phyloP scores from a whole-genome alignment of 2,888 invertebrate species.

The Hermaeophaga mercurialis region DNA sequence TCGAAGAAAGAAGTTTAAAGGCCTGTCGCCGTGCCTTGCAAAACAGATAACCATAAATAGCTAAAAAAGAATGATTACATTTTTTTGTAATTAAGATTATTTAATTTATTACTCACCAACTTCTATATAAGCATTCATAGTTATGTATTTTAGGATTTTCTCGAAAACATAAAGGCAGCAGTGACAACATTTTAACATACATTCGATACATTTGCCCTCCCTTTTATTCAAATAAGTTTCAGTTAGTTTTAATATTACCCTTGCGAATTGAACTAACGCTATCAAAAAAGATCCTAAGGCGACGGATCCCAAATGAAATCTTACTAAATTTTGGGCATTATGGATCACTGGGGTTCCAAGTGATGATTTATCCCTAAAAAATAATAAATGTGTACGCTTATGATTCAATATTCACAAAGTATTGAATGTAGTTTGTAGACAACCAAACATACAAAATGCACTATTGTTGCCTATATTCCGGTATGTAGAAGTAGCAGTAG shows the following conservation, averaged over 20 bases:
- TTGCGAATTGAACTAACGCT: constrained; percentile 69
- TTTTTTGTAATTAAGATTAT: not conserved
- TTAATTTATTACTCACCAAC: constrained; percentile 61
- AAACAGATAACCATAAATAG: constrained; percentile 70
- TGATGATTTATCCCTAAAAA: constrained; percentile 35
- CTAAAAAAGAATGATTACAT: no score
- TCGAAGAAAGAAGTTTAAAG: constrained; percentile 64
- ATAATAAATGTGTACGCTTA: no score
- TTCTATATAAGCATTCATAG: constrained; percentile 74
- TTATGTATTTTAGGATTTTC: constrained; percentile 68
- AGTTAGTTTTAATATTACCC: constrained; percentile 57
- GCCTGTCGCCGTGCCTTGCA: constrained; percentile 68
- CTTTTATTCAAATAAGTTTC: constrained; percentile 57
- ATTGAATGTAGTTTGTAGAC: no score
- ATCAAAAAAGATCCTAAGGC: constrained; percentile 78
- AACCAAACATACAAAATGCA: no score
- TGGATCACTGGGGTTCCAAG: constrained; percentile 40
- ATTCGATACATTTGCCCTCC: constrained; percentile 60
- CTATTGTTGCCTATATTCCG: no score
- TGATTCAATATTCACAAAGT: no score
- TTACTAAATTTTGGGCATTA: constrained; percentile 60
- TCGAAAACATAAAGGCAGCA: constrained; percentile 73
- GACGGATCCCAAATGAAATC: constrained; percentile 77
- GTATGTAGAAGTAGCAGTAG: no score
- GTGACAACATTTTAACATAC: constrained; percentile 63